A percentile compares a stretch with the other conserved stretches of the same genome.
These are phyloP conservation scores for Gallinago media DNA, from an alignment of 2,113 vertebrate genomes.

Conservation along the genomic window DNA sequence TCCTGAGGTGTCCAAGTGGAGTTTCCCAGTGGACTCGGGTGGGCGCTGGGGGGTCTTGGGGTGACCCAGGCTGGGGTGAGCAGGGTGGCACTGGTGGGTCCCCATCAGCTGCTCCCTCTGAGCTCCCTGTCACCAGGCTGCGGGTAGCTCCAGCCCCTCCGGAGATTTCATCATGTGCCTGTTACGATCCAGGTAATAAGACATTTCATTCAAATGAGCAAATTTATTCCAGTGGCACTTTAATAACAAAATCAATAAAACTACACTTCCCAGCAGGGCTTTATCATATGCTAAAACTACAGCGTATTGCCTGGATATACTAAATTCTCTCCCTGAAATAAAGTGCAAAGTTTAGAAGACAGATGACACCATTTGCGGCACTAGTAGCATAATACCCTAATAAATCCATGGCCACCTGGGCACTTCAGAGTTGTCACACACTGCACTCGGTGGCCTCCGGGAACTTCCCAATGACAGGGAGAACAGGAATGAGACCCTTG, in stretches of 20 bases:
- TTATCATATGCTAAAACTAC: slow-evolving; percentile 60
- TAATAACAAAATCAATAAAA: slow-evolving; percentile 69
- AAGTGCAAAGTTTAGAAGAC: slow-evolving; percentile 66
- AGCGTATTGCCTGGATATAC: slow-evolving; percentile 30
- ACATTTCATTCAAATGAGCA: slow-evolving; percentile 67
- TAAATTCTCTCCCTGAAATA: slow-evolving; percentile 51
- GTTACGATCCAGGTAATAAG: slow-evolving; percentile 49
- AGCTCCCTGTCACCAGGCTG: neutral
- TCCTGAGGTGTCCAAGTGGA: neutral
- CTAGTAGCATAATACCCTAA: slow-evolving; percentile 33
- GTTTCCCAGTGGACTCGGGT: fast-evolving
- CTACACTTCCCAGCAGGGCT: slow-evolving; percentile 53
- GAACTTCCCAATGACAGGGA: neutral
- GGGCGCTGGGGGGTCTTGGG: neutral
- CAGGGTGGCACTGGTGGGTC: neutral
- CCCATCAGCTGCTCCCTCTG: neutral
- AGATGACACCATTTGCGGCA: slow-evolving; percentile 36
- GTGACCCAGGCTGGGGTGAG: neutral
- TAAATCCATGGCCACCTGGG: slow-evolving; percentile 39
- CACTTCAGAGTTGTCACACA: neutral
- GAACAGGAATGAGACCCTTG: neutral
- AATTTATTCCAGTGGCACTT: slow-evolving; percentile 68
- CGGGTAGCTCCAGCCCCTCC: neutral
- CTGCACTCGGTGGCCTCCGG: neutral
- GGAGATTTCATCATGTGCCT: neutral